Base-by-base conservation (phyloP, 1,140 invertebrate genomes). In the Trichonephila clavata region DNA sequence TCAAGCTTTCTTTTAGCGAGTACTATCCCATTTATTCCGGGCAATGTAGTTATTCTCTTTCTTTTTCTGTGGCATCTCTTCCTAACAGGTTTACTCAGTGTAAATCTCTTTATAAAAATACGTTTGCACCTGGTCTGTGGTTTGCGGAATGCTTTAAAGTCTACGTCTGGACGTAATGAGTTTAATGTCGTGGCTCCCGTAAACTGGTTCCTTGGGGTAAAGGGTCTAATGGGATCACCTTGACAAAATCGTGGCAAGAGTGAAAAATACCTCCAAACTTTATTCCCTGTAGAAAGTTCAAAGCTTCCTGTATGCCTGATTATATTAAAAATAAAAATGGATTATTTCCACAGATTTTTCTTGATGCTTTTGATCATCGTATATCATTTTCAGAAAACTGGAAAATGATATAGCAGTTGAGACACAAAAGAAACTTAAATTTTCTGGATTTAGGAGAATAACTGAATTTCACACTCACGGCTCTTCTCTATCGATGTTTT, bases 91-190 rank as follows among this genome's bases (percentile, higher is more conserved):
- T 77, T 77, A 77, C 27, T 77, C 27, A 24, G 32, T 32, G 0
- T 77, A 77, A 32, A 39, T 77, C 71, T 39, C 71, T 77, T 77
- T 77, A 77, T 77, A 27, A 77, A 27, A 77, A 77, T 39, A 27
- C 27, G n/a, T 77, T 77, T 32, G 71, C 27, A 32, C 27, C 71
- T 77, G 71, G 71, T 77, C 68, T 77, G 68, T 32, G 24, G 24
- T 32, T 32, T 77, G 68, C 18, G 71, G 32, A 77, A 27, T 77
- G 71, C 27, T 71, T 71, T 20, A 50, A 32, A 71, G 68, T 77
- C 71, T 77, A 32, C 32, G 16, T 77, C 71, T 5, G 32, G 32
- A 32, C 16, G 4, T 77, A 39, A 39, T 77, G 16, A 77, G 71
- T 77, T 77, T 39, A 77, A 77, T 77, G 10, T 77, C 71, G 16